Evolutionary conservation across 2,113 vertebrate genomes (phyloP).

Genomic region (Microcebus tavaratra): DNA sequence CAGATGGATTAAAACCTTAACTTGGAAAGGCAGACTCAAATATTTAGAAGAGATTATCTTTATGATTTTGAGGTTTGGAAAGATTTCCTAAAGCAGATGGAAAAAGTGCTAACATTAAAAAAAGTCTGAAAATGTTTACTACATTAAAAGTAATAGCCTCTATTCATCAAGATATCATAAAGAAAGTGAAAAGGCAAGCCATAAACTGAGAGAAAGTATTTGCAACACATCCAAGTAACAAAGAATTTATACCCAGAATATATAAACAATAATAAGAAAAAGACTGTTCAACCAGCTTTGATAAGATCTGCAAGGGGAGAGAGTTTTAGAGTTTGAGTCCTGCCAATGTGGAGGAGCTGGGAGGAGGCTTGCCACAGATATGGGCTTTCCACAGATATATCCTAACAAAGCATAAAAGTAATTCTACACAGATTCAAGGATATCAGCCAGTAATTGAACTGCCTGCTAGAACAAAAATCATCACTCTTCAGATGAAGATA

Average conservation of each 20-base stretch:
- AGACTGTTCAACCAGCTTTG: not conserved
- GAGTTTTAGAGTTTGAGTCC: not conserved
- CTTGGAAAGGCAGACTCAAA: not conserved
- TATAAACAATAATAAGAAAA: constrained; percentile 3
- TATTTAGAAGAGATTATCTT: constrained; percentile 3
- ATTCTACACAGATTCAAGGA: constrained; percentile 17
- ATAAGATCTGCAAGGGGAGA: not conserved
- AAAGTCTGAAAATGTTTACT: not conserved
- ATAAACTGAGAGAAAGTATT: not conserved
- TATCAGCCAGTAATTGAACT: not conserved
- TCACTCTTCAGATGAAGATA: not conserved
- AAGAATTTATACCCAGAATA: not conserved
- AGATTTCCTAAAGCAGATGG: not conserved
- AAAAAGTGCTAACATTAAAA: not conserved
- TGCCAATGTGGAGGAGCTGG: not conserved
- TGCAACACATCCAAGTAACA: not conserved
- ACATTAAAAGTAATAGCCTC: not conserved
- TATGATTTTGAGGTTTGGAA: not conserved
- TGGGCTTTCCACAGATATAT: not conserved
- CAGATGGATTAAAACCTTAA: not conserved
- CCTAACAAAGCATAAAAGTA: constrained; percentile 1
- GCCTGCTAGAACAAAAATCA: constrained; percentile 22
- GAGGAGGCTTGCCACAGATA: not conserved
- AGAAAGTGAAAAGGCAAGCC: constrained; percentile 18
- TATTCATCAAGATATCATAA: not conserved